Base-by-base conservation (phyloP, 2,888 invertebrate species). In the Amblyjoppa fuscipennis region DNA sequence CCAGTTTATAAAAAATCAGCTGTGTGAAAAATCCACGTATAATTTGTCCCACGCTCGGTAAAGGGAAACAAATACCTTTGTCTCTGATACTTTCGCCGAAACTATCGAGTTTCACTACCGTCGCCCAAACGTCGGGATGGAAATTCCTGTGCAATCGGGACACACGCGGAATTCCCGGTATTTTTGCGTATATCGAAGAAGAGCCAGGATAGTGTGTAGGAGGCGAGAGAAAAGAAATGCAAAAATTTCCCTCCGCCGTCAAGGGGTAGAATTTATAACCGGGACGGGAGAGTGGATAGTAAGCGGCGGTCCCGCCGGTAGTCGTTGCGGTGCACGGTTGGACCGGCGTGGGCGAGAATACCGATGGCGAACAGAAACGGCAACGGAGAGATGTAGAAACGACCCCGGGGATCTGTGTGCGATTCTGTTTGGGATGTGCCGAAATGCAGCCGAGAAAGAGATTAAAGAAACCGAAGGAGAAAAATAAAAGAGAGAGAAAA, bases 221-320 rank as follows among this genome's bases (percentile, higher is more conserved):
- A 59, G 4, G 70, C 20, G 70, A 31, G 70, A 70, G 61, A 51
- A 51, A 31, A 81, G 61, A 74, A 75, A 83, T 79, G 83, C 74
- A 70, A 79, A 79, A 79, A 59, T 73, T 66, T 61, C 68, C 61
- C 51, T 73, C 56, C 49, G 20, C n/a, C 59, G 68, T 31, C 51
- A 64, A 53, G 51, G 31, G 73, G 66, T 49, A 74, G 69, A 71
- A 83, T 83, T 83, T 83, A 78, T 83, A 74, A 74, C 78, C 78
- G 66, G 64, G 53, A 56, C 34, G 34, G 34, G 31, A 31, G 31
- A 31, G 59, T 28, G 59, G 64, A 64, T 64, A 7, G 64, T 31
- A 49, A 73, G 51, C 64, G 71, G 59, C 77, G 71, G 71, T 83
- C 73, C 74, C 53, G 68, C 41, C 28, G 78, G 56, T 68, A 74